phyloP scores from a whole-genome alignment of 1,140 invertebrate genomes.

The Tetramorium simillimum region DNA sequence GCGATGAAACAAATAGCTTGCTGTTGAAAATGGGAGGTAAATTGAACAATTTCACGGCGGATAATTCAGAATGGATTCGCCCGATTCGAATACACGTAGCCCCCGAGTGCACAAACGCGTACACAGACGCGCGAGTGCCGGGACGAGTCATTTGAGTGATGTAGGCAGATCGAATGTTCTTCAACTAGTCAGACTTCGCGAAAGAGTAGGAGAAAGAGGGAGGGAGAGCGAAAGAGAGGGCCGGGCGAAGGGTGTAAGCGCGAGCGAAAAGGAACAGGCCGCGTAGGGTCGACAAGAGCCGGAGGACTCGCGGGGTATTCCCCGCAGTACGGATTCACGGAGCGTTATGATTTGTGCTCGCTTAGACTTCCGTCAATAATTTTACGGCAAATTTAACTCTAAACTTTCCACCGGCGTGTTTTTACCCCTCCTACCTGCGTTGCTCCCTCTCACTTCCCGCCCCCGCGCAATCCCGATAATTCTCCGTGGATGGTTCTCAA shows the following conservation, averaged over 20 bases:
- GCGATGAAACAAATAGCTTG: conserved; percentile 68
- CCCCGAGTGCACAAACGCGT: conserved; percentile 3
- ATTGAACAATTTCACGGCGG: conserved; percentile 82
- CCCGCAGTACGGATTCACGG: conserved; percentile 80
- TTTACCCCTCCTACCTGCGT: conserved; percentile 17
- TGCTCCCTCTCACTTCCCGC: not conserved
- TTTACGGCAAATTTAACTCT: conserved; percentile 84
- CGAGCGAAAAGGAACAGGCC: conserved; percentile 39
- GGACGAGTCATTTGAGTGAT: conserved; percentile 76
- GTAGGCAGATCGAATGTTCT: conserved; percentile 72
- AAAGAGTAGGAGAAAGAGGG: not conserved
- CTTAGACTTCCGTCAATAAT: conserved; percentile 84
- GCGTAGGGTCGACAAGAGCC: conserved; percentile 43
- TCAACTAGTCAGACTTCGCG: conserved; percentile 41
- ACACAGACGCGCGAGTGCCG: not conserved
- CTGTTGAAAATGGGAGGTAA: conserved; percentile 79
- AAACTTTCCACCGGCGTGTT: conserved; percentile 70
- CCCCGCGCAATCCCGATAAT: conserved; percentile 43
- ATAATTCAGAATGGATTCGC: conserved; percentile 79
- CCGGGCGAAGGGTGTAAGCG: not conserved
- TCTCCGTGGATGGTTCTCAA: conserved; percentile 56
- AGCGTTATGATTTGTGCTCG: conserved; percentile 84
- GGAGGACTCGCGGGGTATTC: conserved; percentile 57
- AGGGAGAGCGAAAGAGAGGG: not conserved
- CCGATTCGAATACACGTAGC: conserved; percentile 35